Conservation (phyloP, 2,888 invertebrate species). For the Unio pictorum region DNA sequence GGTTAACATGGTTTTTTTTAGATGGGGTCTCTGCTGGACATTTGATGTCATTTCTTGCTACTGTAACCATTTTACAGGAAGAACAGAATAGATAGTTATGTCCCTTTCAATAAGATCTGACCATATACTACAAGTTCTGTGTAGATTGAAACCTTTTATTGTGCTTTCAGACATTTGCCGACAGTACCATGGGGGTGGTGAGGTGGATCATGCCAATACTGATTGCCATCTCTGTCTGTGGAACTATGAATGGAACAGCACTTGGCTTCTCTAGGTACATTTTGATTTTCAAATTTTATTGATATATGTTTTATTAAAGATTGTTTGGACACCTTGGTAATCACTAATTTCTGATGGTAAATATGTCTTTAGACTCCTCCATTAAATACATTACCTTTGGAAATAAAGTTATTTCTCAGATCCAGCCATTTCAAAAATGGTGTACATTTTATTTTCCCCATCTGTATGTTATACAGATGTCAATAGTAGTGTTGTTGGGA, state of each 20-base stretch:
- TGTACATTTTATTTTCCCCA: too few species aligned
- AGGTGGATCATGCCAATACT: conserved; percentile 75
- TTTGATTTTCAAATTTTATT: too few species aligned
- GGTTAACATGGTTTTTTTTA: background rate
- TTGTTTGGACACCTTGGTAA: too few species aligned
- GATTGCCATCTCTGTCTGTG: conserved; percentile 96
- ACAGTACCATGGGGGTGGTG: conserved; percentile 61
- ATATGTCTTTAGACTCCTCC: too few species aligned
- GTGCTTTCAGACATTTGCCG: conserved; percentile 61
- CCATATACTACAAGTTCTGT: background rate
- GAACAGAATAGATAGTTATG: background rate
- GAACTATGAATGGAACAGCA: conserved; percentile 76
- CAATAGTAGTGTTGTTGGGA: too few species aligned
- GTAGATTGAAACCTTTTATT: conserved; percentile 55
- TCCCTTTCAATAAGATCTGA: background rate
- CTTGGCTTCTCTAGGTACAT: conserved; percentile 68
- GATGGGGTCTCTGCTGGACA: background rate
- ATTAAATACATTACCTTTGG: too few species aligned
- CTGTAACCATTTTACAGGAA: background rate
- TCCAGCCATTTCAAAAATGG: too few species aligned
- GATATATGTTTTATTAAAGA: too few species aligned
- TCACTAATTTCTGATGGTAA: too few species aligned
- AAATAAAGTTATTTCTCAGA: too few species aligned
- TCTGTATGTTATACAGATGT: too few species aligned
- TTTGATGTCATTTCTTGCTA: background rate